phyloP scores from a whole-genome alignment of 2,113 vertebrate genomes.

The Xyrauchen texanus region DNA sequence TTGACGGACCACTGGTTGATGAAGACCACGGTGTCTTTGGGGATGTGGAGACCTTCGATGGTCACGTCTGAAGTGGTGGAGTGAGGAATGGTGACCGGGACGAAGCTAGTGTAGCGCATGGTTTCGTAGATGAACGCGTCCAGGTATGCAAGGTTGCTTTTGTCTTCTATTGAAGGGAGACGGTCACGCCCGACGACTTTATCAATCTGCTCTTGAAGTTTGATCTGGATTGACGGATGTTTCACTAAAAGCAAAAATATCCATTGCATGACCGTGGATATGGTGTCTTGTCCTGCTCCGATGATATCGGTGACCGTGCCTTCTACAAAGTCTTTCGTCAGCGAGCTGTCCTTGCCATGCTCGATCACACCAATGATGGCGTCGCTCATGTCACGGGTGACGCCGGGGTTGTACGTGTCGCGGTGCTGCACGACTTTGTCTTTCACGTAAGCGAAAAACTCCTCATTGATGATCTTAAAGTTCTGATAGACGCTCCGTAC shows the following conservation, averaged over 20 bases:
- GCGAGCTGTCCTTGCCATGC: constrained; percentile 59
- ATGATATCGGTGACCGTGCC: constrained; percentile 80
- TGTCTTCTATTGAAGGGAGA: constrained; percentile 75
- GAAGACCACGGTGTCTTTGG: constrained; percentile 84
- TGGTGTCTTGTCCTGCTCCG: constrained; percentile 84
- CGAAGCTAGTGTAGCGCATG: constrained; percentile 85
- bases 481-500: constrained; percentile 79
- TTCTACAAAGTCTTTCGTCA: constrained; percentile 77
- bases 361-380: constrained; percentile 78
- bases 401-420: constrained; percentile 67
- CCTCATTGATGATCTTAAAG: constrained; percentile 80
- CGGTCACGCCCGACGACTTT: constrained; percentile 75
- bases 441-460: constrained; percentile 79
- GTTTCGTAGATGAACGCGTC: constrained; percentile 86
- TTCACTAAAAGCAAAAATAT: constrained; percentile 80
- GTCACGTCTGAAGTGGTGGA: constrained; percentile 81
- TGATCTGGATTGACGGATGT: constrained; percentile 73
- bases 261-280: constrained; percentile 79
- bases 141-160: constrained; percentile 69
- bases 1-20: constrained; percentile 90
- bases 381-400: constrained; percentile 80
- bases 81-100: constrained; percentile 86
- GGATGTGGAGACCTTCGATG: constrained; percentile 81
- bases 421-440: constrained; percentile 79
- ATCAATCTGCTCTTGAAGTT: constrained; percentile 80